phyloP scores from a whole-genome alignment of 2,797 vertebrate genomes.

The Myotis pilosus region DNA sequence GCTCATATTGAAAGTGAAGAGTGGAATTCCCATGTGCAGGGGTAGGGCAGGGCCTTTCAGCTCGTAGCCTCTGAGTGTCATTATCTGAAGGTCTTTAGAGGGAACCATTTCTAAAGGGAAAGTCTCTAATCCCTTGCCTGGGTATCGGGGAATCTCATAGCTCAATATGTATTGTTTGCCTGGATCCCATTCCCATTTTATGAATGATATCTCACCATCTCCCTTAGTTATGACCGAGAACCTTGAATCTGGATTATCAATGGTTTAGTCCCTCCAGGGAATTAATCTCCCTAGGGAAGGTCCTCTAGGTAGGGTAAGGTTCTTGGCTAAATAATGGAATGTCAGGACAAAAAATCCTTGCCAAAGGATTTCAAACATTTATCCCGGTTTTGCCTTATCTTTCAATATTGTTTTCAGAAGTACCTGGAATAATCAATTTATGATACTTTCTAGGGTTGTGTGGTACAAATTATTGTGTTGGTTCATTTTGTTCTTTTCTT shows the following conservation, averaged over 20 bases:
- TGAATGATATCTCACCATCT: not conserved
- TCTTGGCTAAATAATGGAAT: not conserved
- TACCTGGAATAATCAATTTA: not conserved
- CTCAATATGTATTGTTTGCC: not conserved
- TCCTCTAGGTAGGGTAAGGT: not conserved
- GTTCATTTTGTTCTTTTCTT: not conserved
- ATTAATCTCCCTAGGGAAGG: not conserved
- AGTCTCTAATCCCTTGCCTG: not conserved
- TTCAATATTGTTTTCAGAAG: not conserved
- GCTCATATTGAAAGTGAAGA: conserved; percentile 26
- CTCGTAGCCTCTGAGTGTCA: not conserved
- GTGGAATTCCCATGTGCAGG: not conserved
- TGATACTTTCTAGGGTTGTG: not conserved
- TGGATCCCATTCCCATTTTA: not conserved
- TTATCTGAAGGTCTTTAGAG: not conserved
- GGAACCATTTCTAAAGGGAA: not conserved
- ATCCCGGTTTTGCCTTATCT: not conserved
- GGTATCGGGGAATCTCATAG: not conserved
- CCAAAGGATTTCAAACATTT: not conserved
- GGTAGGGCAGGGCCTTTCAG: not conserved
- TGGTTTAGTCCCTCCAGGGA: not conserved
- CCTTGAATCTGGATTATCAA: not conserved
- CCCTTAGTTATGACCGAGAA: not conserved
- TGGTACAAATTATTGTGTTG: not conserved
- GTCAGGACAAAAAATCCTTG: not conserved